These are phyloP conservation scores for Spinus olivaceus DNA, from an alignment of 2,797 vertebrate genomes.

Conservation along the genomic window DNA sequence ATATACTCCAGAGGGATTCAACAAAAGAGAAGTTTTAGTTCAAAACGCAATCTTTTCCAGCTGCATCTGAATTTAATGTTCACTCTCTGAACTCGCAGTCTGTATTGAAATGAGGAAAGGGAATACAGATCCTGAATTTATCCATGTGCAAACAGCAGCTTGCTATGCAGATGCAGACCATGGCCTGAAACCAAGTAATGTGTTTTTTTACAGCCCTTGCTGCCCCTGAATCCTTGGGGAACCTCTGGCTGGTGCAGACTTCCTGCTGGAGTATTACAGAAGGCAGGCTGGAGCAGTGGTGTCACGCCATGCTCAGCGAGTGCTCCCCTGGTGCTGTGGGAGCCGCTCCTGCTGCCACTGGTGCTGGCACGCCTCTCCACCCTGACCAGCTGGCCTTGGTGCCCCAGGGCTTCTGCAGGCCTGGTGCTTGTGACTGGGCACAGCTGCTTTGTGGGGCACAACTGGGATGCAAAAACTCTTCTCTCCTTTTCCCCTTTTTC, in stretches of 20 bases:
- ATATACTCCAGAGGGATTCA: not conserved
- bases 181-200: not conserved
- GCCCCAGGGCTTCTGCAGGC: not conserved
- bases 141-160: not conserved
- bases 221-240: not conserved
- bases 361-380: not conserved
- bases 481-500: not conserved
- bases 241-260: not conserved
- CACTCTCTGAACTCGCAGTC: not conserved
- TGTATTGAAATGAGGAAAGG: not conserved
- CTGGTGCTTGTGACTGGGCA: not conserved
- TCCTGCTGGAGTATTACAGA: not conserved
- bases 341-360: not conserved
- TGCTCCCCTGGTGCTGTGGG: accelerated
- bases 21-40: not conserved
- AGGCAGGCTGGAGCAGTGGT: not conserved
- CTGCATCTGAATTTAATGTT: not conserved
- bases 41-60: constrained; percentile 13
- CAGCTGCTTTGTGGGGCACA: not conserved
- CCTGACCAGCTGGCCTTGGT: not conserved
- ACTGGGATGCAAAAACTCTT: not conserved
- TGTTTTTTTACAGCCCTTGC: not conserved
- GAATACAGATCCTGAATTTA: not conserved
- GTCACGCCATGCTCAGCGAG: not conserved
- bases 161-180: not conserved